A percentile compares a stretch with the other conserved stretches of the same genome.
Conservation (phyloP, 2,888 invertebrate genomes). For the Subacronicta megacephala region DNA sequence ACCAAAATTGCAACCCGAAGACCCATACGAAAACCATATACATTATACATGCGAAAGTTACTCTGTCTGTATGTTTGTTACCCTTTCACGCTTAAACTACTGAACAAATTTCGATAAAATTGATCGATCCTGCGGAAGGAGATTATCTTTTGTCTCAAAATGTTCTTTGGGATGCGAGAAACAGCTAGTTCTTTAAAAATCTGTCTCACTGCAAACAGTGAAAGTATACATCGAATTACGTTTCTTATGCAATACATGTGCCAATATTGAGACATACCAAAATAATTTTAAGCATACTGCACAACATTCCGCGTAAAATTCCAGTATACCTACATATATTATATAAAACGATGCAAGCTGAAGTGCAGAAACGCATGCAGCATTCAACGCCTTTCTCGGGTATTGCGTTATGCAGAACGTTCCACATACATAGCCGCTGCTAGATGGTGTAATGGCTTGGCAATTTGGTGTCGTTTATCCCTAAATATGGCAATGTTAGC, state of each 20-base stretch:
- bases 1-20: too few species aligned
- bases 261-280: conserved; percentile 34
- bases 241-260: conserved; percentile 21
- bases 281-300: conserved; percentile 1
- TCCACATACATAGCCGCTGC: conserved; percentile 42
- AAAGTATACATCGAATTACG: conserved; percentile 13
- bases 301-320: conserved; percentile 20
- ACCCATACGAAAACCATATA: too few species aligned
- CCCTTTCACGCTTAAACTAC: too few species aligned
- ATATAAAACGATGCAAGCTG: conserved; percentile 32
- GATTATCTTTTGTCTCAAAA: too few species aligned
- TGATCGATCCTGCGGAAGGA: too few species aligned
- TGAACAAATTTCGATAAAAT: too few species aligned
- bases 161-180: too few species aligned
- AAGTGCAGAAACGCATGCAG: conserved; percentile 24
- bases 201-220: neutral
- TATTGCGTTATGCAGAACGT: conserved; percentile 48
- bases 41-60: too few species aligned
- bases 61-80: too few species aligned
- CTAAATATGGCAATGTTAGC: conserved; percentile 47
- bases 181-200: too few species aligned
- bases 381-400: conserved; percentile 47
- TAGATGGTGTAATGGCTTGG: conserved; percentile 13
- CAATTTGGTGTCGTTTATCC: conserved; percentile 50
- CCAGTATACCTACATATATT: conserved; percentile 24